Base-by-base conservation (phyloP, 2,888 invertebrate species). In the Pantelozetes paolii region DNA sequence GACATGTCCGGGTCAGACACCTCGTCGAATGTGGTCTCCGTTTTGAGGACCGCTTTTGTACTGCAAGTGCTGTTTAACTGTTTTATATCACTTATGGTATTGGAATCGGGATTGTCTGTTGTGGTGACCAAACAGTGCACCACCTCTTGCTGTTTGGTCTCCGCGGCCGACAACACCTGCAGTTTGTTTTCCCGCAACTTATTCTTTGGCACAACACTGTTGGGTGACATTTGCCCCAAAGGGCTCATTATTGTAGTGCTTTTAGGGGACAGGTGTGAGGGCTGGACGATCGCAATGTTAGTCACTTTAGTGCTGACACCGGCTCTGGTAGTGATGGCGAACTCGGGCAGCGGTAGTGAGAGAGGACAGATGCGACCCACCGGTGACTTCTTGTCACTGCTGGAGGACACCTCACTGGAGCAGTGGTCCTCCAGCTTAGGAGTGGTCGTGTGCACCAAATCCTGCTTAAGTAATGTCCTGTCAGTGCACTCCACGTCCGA, bases 301-400 rank as follows among this genome's bases (percentile, higher is more conserved):
- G 64, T 20, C 30, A 42, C 48, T 73, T 32, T 69, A 13, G 50
- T 59, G 28, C 30, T 23, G 28, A 18, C 28, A 32, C 59, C 59
- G 32, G 32, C 59, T 2, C 77, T 36, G 30, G 75, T 71, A 36
- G 78, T 75, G 48, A 77, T 76, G 23, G 94, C 94, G 82, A 94
- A 94, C 83, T 90, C 89, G 54, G 94, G 94, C 79, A 94, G 84
- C 28, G 94, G 94, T 80, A 94, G 84, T 54, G 76, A 77, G 1
- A 78, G 59, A 8, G 64, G 45, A 9, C 26, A 36, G 32, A 32
- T 67, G 3, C 30, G 36, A 48, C 11, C 26, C 13, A 64, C 59
- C 2, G 42, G 28, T 23, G 23, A 50, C 42, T 54, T 69, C 32
- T 74, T 74, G 57, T 74, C 74, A 74, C 74, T 74, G 23, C 57